These are phyloP conservation scores for Hirundichthys speculiger DNA, from an alignment of 2,113 vertebrate genomes.

Conservation along the genomic window DNA sequence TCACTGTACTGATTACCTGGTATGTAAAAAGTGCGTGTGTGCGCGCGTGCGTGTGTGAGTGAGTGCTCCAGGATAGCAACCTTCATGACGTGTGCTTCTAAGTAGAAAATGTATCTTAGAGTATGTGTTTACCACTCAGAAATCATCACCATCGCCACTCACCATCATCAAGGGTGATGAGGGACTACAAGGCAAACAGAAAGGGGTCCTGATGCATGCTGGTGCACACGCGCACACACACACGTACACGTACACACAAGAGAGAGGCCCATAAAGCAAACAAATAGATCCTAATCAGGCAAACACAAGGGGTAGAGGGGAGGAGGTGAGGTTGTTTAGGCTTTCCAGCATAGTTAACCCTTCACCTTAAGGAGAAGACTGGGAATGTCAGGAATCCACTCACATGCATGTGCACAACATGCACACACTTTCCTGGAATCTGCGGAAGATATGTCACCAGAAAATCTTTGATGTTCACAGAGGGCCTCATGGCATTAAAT, in stretches of 20 bases:
- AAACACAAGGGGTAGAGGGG: constrained; percentile 43
- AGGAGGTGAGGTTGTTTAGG: constrained; percentile 59
- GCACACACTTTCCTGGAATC: constrained; percentile 36
- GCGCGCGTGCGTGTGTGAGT: constrained; percentile 2
- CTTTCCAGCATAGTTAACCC: constrained; percentile 56
- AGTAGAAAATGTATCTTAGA: constrained; percentile 6
- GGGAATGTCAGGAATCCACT: constrained; percentile 72
- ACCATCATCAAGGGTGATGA: constrained; percentile 40
- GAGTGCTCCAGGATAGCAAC: not conserved
- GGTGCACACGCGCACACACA: constrained; percentile 8
- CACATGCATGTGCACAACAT: constrained; percentile 36
- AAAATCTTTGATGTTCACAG: constrained; percentile 61
- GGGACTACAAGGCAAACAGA: constrained; percentile 35
- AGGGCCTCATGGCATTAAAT: constrained; percentile 38
- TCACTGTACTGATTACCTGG: constrained; percentile 69
- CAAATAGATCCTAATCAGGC: constrained; percentile 64
- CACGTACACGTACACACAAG: constrained; percentile 12
- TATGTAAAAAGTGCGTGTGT: constrained; percentile 18
- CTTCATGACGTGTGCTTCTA: not conserved
- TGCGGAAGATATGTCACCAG: constrained; percentile 54
- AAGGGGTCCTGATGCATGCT: constrained; percentile 33
- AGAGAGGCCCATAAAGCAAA: constrained; percentile 59
- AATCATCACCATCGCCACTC: too few relatives aligned
- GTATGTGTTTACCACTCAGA: constrained; percentile 28
- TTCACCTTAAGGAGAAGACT: constrained; percentile 40